Conservation (phyloP, 2,888 invertebrate genomes). For the Neoscelio sp. region DNA sequence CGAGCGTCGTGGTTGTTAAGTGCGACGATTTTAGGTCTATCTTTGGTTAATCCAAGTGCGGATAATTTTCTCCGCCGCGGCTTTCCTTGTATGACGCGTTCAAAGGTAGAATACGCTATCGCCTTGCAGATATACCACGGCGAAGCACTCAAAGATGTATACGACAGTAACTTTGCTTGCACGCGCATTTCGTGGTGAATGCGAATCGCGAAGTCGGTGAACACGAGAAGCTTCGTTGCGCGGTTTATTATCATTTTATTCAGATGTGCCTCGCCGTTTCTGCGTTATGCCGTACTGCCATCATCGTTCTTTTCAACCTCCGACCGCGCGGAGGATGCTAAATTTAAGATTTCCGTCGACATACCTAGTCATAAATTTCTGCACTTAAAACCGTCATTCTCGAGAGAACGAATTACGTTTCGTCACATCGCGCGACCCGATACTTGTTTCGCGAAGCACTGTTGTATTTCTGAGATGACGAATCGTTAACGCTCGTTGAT, state of each 20-base stretch:
- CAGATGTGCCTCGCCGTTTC: constrained; percentile 75
- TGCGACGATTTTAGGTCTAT: constrained; percentile 17
- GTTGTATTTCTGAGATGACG: no score
- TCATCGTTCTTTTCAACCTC: constrained; percentile 67
- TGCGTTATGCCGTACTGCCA: constrained; percentile 73
- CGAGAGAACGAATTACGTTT: constrained; percentile 43
- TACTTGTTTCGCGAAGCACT: constrained; percentile 36
- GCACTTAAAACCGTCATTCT: constrained; percentile 63
- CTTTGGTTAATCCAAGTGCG: constrained; percentile 34
- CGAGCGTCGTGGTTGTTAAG: no score
- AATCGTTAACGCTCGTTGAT: no score
- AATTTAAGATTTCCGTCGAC: constrained; percentile 82
- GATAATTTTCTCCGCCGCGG: constrained; percentile 30
- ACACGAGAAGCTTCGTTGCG: constrained; percentile 69
- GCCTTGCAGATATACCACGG: constrained; percentile 46
- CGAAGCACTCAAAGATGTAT: constrained; percentile 52
- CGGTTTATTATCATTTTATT: constrained; percentile 82
- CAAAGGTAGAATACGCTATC: constrained; percentile 51
- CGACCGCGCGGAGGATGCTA: constrained; percentile 75
- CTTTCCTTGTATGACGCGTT: constrained; percentile 35
- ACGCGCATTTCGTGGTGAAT: constrained; percentile 70
- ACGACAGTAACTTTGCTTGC: constrained; percentile 48
- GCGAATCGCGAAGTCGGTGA: constrained; percentile 78
- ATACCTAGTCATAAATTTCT: constrained; percentile 70
- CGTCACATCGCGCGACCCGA: constrained; percentile 70